Conservation (phyloP, 2,113 vertebrate genomes). For the Aptenodytes patagonicus region DNA sequence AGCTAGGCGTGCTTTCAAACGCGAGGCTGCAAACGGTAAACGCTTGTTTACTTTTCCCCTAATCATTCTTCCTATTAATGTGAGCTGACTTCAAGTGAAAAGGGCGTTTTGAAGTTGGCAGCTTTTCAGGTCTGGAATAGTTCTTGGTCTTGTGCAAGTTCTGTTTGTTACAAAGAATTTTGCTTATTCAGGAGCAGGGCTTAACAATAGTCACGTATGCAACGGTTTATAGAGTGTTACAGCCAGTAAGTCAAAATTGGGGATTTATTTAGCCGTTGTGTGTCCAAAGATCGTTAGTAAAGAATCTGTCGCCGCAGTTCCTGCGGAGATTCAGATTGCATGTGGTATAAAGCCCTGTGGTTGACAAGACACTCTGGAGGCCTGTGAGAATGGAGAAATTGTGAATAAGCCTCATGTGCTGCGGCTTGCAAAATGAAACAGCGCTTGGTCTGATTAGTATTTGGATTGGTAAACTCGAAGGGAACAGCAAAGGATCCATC, state of each 20-base stretch:
- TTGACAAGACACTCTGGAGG: not conserved
- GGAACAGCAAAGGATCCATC: not conserved
- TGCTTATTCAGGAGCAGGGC: not conserved
- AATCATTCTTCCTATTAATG: not conserved
- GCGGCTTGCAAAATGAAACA: not conserved
- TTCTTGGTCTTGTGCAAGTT: not conserved
- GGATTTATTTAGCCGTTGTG: not conserved
- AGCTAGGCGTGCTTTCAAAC: not conserved
- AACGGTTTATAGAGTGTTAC: not conserved
- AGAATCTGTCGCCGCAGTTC: not conserved
- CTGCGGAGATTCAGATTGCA: not conserved
- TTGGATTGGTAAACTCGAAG: not conserved
- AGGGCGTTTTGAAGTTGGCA: not conserved
- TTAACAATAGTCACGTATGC: not conserved
- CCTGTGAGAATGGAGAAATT: not conserved
- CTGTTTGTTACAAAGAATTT: not conserved
- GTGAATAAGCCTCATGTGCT: not conserved
- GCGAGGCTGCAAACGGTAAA: not conserved
- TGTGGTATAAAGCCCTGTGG: not conserved
- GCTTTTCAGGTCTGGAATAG: not conserved
- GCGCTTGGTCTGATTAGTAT: not conserved
- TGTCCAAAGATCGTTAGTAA: not conserved
- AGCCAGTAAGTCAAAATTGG: not conserved
- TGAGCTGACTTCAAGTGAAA: not conserved
- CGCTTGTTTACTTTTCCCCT: not conserved